Evolutionary conservation across 2,797 vertebrate species (phyloP).

Genomic region (Myotis planiceps): DNA sequence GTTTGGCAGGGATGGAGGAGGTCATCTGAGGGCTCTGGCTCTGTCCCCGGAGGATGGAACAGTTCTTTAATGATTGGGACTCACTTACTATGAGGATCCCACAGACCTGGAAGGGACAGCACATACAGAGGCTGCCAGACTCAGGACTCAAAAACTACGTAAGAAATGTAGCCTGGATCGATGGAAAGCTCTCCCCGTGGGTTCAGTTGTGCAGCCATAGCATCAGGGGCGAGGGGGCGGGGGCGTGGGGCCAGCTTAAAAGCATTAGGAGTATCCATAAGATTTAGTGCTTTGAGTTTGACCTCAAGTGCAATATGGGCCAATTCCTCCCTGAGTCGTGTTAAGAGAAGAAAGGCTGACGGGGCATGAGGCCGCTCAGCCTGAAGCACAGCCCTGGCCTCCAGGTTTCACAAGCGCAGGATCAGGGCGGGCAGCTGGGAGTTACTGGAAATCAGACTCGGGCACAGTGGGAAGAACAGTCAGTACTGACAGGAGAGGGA

Average conservation of each 20-base stretch:
- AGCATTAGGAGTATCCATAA: not conserved
- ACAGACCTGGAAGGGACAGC: not conserved
- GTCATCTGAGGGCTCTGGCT: not conserved
- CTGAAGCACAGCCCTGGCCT: not conserved
- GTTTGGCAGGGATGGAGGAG: not conserved
- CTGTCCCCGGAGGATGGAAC: not conserved
- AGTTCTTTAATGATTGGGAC: not conserved
- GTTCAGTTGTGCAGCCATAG: not conserved
- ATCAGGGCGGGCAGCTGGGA: not conserved
- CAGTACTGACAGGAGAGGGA: not conserved
- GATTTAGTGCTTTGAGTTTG: not conserved
- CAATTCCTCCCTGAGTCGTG: not conserved
- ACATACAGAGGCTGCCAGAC: not conserved
- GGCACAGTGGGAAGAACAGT: not conserved
- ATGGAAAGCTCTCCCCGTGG: not conserved
- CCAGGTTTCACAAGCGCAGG: not conserved
- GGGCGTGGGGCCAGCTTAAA: not conserved
- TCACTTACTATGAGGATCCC: not conserved
- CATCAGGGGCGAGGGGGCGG: rapidly evolving
- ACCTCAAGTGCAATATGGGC: not conserved
- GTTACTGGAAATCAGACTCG: not conserved
- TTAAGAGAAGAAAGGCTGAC: not conserved
- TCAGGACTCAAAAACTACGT: not conserved
- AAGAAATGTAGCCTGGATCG: not conserved
- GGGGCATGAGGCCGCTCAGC: not conserved